Conservation (phyloP, 2,113 vertebrate species). For the Dicaeum eximium region DNA sequence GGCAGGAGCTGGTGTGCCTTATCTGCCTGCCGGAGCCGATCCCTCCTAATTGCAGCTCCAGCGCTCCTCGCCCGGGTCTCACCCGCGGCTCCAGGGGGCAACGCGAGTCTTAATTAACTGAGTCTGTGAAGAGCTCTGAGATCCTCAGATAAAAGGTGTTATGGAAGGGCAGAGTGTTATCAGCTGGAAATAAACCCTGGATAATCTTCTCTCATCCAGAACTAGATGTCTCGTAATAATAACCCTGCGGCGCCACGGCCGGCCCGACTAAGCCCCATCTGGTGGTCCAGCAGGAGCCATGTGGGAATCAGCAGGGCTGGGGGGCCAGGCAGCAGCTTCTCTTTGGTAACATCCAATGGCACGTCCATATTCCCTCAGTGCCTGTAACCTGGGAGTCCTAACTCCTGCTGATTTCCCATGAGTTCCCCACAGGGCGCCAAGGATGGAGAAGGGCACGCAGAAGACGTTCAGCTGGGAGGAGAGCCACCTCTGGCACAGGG, state of each 20-base stretch:
- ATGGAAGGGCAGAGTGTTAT: slow-evolving; percentile 50
- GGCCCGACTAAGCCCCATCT: slow-evolving; percentile 56
- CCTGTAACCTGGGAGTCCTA: not conserved
- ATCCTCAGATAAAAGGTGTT: slow-evolving; percentile 54
- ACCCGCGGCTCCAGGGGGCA: slow-evolving; percentile 28
- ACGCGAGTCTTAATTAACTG: slow-evolving; percentile 43
- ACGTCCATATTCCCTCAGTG: fast-evolving
- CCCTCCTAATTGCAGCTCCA: not conserved
- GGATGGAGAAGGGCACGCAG: fast-evolving
- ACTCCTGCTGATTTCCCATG: not conserved
- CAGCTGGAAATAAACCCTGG: slow-evolving; percentile 63
- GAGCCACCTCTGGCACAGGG: not conserved
- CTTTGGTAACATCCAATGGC: not conserved
- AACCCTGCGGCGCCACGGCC: not conserved
- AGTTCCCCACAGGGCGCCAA: not conserved
- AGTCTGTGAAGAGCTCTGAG: not conserved
- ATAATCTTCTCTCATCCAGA: slow-evolving; percentile 64
- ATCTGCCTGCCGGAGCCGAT: not conserved
- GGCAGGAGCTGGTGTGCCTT: not conserved
- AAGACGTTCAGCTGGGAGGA: not conserved
- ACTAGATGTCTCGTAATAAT: slow-evolving; percentile 47
- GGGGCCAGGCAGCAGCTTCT: not conserved
- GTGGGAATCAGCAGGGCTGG: not conserved
- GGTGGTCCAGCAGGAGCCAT: not conserved
- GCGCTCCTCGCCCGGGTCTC: not conserved